Percentiles rank a stretch among this genome's conserved stretches.
These are phyloP conservation scores for Tragelaphus buxtoni DNA, from an alignment of 2,113 vertebrate genomes.

Conservation along the genomic window DNA sequence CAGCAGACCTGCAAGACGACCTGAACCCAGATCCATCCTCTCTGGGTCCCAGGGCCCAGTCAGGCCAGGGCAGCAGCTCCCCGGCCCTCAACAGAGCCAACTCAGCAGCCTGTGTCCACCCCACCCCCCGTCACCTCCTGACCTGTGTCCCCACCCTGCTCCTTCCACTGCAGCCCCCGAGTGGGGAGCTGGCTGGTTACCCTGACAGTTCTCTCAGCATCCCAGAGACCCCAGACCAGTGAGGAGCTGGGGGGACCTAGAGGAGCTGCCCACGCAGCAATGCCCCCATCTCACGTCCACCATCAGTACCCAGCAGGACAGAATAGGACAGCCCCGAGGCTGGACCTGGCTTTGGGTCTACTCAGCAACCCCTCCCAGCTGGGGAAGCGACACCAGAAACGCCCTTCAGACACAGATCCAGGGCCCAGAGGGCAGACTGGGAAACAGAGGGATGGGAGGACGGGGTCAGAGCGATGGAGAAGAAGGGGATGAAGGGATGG, in stretches of 20 bases:
- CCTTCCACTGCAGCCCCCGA: background rate
- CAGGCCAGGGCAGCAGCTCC: background rate
- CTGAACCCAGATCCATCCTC: background rate
- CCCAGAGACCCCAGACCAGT: background rate
- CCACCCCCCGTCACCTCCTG: too few relatives aligned
- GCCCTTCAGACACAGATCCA: background rate
- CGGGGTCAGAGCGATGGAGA: background rate
- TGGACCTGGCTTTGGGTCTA: background rate
- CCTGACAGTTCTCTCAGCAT: background rate
- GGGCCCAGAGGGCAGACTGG: fast-evolving
- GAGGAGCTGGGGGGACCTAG: background rate
- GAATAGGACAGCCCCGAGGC: background rate
- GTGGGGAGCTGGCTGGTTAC: background rate
- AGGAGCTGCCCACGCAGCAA: background rate
- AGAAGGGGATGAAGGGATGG: background rate
- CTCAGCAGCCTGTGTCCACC: background rate
- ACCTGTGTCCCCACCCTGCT: background rate
- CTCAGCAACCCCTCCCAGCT: background rate
- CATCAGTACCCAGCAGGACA: background rate
- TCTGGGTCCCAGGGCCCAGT: background rate
- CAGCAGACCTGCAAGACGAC: background rate
- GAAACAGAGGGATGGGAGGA: background rate
- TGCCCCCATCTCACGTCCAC: background rate
- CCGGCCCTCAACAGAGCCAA: background rate
- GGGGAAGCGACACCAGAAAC: background rate